Percentiles rank a stretch among this genome's conserved stretches.
These are phyloP conservation scores for Poecilobothrus nobilitatus DNA, from an alignment of 2,888 invertebrate species.

Conservation along the genomic window DNA sequence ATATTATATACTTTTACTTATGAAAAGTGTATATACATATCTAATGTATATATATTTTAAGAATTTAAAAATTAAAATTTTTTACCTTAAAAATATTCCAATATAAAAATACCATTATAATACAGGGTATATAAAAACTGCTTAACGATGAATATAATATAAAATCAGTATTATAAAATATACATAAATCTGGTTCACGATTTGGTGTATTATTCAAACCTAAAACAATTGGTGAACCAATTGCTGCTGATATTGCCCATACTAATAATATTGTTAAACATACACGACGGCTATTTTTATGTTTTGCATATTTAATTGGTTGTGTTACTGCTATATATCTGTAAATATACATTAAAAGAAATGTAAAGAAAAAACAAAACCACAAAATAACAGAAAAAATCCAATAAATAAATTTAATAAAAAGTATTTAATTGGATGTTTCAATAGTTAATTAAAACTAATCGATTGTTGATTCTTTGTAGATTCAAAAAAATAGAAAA, in stretches of 20 bases:
- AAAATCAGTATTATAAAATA: constrained; percentile 96
- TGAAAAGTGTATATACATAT: too few relatives aligned
- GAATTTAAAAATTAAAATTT: neutral
- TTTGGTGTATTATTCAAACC: constrained; percentile 91
- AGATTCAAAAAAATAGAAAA: too few relatives aligned
- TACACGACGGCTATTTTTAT: constrained; percentile 91
- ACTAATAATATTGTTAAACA: constrained; percentile 91
- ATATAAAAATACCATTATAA: constrained; percentile 97
- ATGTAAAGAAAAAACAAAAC: constrained; percentile 13
- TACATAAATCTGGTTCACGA: constrained; percentile 74
- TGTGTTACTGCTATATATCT: constrained; percentile 99
- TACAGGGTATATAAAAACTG: constrained; percentile 97
- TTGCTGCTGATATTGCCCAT: constrained; percentile 91
- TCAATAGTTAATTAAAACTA: too few relatives aligned
- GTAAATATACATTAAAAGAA: constrained; percentile 33
- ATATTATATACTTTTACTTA: too few relatives aligned
- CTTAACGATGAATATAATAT: constrained; percentile 95
- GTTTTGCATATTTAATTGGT: constrained; percentile 97
- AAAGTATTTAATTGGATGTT: constrained; percentile 8
- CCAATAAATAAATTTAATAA: constrained; percentile 8
- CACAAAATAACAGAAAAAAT: neutral
- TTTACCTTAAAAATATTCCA: constrained; percentile 92
- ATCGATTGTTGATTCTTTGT: too few relatives aligned
- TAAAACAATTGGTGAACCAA: constrained; percentile 91
- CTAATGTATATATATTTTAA: constrained; percentile 8